These are phyloP conservation scores for Bradypus variegatus DNA, from an alignment of 2,797 vertebrate genomes.

Conservation along the genomic window DNA sequence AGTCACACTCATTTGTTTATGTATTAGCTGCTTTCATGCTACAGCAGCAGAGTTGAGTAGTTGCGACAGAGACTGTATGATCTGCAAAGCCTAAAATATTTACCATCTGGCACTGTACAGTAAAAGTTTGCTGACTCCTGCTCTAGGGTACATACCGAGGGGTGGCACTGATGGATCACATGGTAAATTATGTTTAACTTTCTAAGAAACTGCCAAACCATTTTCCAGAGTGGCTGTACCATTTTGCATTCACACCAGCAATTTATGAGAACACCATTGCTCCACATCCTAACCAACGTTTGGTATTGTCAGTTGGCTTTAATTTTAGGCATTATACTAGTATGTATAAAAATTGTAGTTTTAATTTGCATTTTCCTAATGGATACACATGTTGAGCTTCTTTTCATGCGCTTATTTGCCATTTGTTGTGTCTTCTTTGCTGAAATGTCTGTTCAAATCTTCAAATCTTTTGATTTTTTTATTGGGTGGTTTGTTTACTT, in stretches of 20 bases:
- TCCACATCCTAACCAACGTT: neutral
- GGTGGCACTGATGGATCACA: neutral
- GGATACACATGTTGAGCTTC: neutral
- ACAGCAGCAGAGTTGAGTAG: too few relatives aligned
- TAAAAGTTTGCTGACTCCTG: too few relatives aligned
- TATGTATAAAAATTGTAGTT: neutral
- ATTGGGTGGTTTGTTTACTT: neutral
- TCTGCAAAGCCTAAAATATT: too few relatives aligned
- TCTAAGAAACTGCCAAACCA: neutral
- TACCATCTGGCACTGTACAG: too few relatives aligned
- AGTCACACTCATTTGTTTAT: too few relatives aligned
- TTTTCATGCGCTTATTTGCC: neutral
- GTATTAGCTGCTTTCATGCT: too few relatives aligned
- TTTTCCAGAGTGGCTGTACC: neutral
- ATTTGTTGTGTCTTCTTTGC: neutral
- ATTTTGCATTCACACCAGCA: too few relatives aligned
- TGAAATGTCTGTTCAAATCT: neutral
- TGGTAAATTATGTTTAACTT: neutral
- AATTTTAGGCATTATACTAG: neutral
- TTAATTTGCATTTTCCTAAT: neutral
- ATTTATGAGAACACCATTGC: too few relatives aligned
- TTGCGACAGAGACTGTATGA: too few relatives aligned
- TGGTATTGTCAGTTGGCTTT: neutral
- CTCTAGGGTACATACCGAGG: neutral
- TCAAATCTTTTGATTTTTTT: neutral